These are phyloP conservation scores for Nothocercus nigrocapillus DNA, from an alignment of 2,113 vertebrate species.

Conservation along the genomic window DNA sequence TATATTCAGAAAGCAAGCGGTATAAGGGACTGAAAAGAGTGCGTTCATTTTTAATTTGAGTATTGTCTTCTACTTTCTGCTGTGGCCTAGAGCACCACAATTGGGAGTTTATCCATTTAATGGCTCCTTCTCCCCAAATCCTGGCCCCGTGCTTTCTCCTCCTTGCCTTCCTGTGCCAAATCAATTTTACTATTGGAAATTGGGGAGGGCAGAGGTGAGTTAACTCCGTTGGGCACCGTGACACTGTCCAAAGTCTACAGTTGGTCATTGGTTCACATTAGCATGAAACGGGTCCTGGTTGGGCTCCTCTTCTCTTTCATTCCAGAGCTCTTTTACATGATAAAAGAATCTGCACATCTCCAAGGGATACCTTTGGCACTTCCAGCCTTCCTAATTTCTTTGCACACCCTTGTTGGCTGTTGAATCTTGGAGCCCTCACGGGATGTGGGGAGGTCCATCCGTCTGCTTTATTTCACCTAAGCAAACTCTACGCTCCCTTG, in stretches of 20 bases:
- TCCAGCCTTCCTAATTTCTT: slow-evolving; percentile 73
- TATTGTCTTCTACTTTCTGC: not conserved
- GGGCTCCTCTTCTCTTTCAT: slow-evolving; percentile 71
- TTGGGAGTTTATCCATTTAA: not conserved
- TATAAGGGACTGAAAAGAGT: not conserved
- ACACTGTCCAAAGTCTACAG: slow-evolving; percentile 52
- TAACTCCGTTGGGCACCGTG: slow-evolving; percentile 64
- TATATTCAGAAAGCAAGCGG: not conserved
- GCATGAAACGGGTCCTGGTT: slow-evolving; percentile 66
- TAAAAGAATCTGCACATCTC: slow-evolving; percentile 73
- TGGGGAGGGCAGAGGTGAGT: slow-evolving; percentile 78
- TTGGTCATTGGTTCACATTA: slow-evolving; percentile 69
- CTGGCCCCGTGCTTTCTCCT: not conserved
- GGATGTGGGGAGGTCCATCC: slow-evolving; percentile 7
- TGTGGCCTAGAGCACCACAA: not conserved
- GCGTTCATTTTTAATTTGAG: not conserved
- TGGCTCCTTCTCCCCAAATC: accelerated
- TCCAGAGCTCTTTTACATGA: slow-evolving; percentile 78
- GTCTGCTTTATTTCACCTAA: slow-evolving; percentile 64
- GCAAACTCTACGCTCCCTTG: slow-evolving; percentile 45
- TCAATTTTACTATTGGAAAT: slow-evolving; percentile 73
- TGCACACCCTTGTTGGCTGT: slow-evolving; percentile 66
- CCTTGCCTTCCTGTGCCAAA: slow-evolving; percentile 62
- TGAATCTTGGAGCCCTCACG: slow-evolving; percentile 69
- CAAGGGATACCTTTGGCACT: slow-evolving; percentile 80